Percentiles rank a stretch among this genome's conserved stretches.
Evolutionary conservation across 2,113 vertebrate genomes (phyloP).

Genomic region (Epinephelus moara): DNA sequence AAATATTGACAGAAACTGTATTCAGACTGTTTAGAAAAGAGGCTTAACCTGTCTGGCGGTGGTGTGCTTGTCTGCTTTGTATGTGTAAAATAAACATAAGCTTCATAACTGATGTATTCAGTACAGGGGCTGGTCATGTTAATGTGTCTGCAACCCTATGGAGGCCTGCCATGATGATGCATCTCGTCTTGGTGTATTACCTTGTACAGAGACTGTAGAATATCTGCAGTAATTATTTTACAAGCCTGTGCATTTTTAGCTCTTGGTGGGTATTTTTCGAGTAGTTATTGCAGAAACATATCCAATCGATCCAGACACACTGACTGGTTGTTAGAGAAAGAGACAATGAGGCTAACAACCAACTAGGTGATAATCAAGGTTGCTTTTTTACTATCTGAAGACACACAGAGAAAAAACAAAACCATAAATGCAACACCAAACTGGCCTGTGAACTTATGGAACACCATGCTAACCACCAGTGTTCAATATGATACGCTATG

Average conservation of each 20-base stretch:
- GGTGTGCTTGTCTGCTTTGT: not conserved
- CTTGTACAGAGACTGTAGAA: not conserved
- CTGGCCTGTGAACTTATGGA: not conserved
- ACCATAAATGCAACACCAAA: not conserved
- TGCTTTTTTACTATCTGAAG: not conserved
- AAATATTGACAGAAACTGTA: constrained; percentile 12
- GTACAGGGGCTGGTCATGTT: not conserved
- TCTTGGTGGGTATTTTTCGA: not conserved
- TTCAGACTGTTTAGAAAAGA: constrained; percentile 6
- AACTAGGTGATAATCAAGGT: not conserved
- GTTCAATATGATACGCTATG: too few species aligned
- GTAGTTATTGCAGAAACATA: not conserved
- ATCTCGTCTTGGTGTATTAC: not conserved
- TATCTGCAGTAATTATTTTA: not conserved
- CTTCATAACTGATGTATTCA: not conserved
- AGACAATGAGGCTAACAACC: not conserved
- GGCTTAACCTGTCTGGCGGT: not conserved
- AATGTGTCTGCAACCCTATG: not conserved
- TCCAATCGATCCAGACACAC: not conserved
- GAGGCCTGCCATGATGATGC: constrained; percentile 1
- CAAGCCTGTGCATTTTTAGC: not conserved
- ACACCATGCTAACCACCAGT: not conserved
- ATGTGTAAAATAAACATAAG: constrained; percentile 20
- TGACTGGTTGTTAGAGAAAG: not conserved
- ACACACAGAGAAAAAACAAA: not conserved